Evolutionary conservation across 2,797 vertebrate species (phyloP).

Genomic region (Pitangus sulphuratus): DNA sequence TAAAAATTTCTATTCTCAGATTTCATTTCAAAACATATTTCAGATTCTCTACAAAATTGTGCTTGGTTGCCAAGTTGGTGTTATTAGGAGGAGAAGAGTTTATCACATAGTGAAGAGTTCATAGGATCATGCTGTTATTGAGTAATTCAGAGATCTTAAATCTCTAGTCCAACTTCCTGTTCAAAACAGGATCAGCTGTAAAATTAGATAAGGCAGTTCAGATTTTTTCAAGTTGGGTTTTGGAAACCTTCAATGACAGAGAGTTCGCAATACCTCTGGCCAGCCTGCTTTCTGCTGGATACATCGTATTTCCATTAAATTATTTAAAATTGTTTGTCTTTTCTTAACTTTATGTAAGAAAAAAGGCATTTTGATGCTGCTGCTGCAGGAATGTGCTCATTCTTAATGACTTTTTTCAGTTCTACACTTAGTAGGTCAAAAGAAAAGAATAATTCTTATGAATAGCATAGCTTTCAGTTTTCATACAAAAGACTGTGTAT

Average conservation of each 20-base stretch:
- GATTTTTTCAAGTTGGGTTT: neutral
- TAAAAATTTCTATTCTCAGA: neutral
- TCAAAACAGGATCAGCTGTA: neutral
- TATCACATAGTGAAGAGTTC: neutral
- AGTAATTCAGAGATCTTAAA: neutral
- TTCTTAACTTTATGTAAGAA: neutral
- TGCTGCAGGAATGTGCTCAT: neutral
- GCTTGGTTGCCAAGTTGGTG: accelerated
- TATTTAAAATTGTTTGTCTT: neutral
- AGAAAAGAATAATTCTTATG: neutral
- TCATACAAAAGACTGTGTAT: neutral
- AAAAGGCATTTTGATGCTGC: neutral
- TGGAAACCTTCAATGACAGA: neutral
- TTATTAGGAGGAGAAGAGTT: neutral
- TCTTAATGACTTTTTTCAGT: neutral
- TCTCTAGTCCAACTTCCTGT: neutral
- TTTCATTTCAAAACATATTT: neutral
- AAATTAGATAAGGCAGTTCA: neutral
- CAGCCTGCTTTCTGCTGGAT: neutral
- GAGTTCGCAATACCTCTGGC: neutral
- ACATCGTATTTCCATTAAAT: neutral
- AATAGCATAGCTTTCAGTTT: neutral
- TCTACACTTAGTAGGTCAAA: neutral
- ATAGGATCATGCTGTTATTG: neutral
- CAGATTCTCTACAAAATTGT: neutral